Evolutionary conservation across 1,140 invertebrate species (phyloP).

Genomic region (Aphidius gifuensis): DNA sequence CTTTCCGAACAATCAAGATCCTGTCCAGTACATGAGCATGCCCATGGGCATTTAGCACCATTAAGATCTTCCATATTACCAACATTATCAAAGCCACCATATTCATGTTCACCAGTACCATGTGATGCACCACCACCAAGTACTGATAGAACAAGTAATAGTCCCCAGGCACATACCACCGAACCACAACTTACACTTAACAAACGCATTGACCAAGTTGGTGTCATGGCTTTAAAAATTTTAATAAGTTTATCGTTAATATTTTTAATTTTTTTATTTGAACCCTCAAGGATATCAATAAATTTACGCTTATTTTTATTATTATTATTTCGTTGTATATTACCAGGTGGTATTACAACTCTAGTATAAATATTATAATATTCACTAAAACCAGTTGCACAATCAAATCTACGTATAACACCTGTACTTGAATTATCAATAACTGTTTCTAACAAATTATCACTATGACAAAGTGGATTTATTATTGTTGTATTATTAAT

Average conservation of each 20-base stretch:
- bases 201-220: constrained; percentile 46
- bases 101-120: constrained; percentile 40
- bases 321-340: constrained; percentile 9
- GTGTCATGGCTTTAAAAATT: constrained; percentile 47
- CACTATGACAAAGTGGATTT: background rate
- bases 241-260: constrained; percentile 46
- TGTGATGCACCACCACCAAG: constrained; percentile 46
- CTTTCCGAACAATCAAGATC: constrained; percentile 80
- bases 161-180: constrained; percentile 48
- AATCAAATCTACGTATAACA: constrained; percentile 4
- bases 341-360: constrained; percentile 19
- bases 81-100: constrained; percentile 35
- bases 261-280: constrained; percentile 40
- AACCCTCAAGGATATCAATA: constrained; percentile 35
- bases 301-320: constrained; percentile 26
- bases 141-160: constrained; percentile 44
- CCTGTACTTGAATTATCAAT: background rate
- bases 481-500: background rate
- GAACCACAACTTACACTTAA: constrained; percentile 50
- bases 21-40: constrained; percentile 73
- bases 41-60: constrained; percentile 66
- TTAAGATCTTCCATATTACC: constrained; percentile 43
- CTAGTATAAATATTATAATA: constrained; percentile 15
- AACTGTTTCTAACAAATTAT: background rate
- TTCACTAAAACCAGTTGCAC: constrained; percentile 9